These are phyloP conservation scores for Drosophila kohkoa DNA, from an alignment of 1,140 invertebrate genomes.

Conservation along the genomic window DNA sequence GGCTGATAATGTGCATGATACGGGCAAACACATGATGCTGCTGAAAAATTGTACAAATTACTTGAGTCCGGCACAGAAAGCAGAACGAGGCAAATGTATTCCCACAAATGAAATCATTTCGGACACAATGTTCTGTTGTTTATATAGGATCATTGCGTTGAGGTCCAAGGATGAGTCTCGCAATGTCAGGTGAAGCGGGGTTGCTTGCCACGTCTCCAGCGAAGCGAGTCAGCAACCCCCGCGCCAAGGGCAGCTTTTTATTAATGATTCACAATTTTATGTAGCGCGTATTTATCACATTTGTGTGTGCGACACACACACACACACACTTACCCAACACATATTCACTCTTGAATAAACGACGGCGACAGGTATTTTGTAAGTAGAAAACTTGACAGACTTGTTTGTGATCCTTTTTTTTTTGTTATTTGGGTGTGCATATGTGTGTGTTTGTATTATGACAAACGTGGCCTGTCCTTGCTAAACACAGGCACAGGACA, in stretches of 20 bases:
- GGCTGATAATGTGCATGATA: slow-evolving; percentile 47
- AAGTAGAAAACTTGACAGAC: slow-evolving; percentile 82
- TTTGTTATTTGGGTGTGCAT: slow-evolving; percentile 17
- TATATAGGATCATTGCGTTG: slow-evolving; percentile 46
- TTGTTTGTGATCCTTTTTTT: slow-evolving; percentile 76
- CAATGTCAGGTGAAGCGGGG: slow-evolving; percentile 1
- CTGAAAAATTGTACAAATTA: slow-evolving; percentile 83
- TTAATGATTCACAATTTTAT: slow-evolving; percentile 82
- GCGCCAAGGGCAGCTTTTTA: slow-evolving; percentile 56
- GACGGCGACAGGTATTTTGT: slow-evolving; percentile 79
- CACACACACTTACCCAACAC: slow-evolving; percentile 39
- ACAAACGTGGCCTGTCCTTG: slow-evolving; percentile 46
- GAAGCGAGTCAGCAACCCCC: slow-evolving; percentile 37
- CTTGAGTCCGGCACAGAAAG: slow-evolving; percentile 52
- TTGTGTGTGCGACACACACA: slow-evolving; percentile 54
- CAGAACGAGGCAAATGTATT: slow-evolving; percentile 50
- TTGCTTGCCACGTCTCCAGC: slow-evolving; percentile 3
- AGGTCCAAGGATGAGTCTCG: slow-evolving; percentile 5
- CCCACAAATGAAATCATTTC: slow-evolving; percentile 60
- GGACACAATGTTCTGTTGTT: slow-evolving; percentile 62
- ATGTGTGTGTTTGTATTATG: slow-evolving; percentile 53
- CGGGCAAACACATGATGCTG: slow-evolving; percentile 75
- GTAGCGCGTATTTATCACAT: slow-evolving; percentile 83
- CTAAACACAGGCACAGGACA: slow-evolving; percentile 38
- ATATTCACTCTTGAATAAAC: slow-evolving; percentile 21